These are phyloP conservation scores for Nannoperca obscura DNA, from an alignment of 2,797 vertebrate species.

Conservation along the genomic window DNA sequence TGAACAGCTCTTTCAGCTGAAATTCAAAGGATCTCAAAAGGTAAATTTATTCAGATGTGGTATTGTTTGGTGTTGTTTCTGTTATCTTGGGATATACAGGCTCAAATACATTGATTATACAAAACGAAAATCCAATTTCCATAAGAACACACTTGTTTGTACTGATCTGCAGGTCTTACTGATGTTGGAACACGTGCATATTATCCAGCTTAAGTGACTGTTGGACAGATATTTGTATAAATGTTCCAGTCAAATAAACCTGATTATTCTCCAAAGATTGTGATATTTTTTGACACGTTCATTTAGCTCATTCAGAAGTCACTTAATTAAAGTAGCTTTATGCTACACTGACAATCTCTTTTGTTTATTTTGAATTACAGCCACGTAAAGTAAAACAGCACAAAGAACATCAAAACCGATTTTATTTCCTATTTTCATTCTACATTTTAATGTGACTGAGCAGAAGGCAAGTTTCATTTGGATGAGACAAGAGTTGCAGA, in stretches of 20 bases:
- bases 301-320: constrained; percentile 11
- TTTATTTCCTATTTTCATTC: constrained; percentile 17
- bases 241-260: constrained; percentile 7
- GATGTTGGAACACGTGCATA: constrained; percentile 29
- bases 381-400: constrained; percentile 20
- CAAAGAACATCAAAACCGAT: constrained; percentile 6
- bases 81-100: constrained; percentile 47
- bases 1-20: constrained; percentile 25
- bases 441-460: constrained; percentile 16
- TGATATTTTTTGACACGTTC: constrained; percentile 18
- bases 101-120: constrained; percentile 34
- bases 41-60: constrained; percentile 30
- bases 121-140: constrained; percentile 54
- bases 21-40: constrained; percentile 36
- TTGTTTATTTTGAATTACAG: constrained; percentile 7
- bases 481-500: constrained; percentile 15
- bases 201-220: constrained; percentile 17
- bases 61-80: constrained; percentile 37
- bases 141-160: constrained; percentile 26
- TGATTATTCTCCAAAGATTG: constrained; percentile 2
- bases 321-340: constrained; percentile 13
- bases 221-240: constrained; percentile 28
- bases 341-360: background rate
- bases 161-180: constrained; percentile 41
- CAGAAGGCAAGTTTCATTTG: constrained; percentile 10